Conservation (phyloP, 1,140 invertebrate species). For the Drosophila sp. region DNA sequence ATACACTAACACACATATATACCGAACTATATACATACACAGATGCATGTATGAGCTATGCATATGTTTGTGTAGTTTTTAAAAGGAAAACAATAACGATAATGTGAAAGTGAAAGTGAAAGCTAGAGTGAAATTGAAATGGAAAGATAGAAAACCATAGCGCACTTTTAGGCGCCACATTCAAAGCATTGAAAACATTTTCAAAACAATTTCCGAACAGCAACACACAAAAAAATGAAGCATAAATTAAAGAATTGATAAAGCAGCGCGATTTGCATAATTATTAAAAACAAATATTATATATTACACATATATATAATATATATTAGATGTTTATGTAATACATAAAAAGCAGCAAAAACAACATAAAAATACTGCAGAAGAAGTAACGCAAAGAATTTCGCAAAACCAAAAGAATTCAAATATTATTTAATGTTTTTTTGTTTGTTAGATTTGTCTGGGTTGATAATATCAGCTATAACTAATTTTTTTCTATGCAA, state of each 20-base stretch:
- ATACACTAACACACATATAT: conserved; percentile 30
- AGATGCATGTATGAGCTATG: not conserved
- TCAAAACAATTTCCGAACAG: conserved; percentile 1
- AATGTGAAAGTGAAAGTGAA: not conserved
- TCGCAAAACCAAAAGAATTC: conserved; percentile 18
- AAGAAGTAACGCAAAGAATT: conserved; percentile 55
- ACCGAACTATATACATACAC: conserved; percentile 12
- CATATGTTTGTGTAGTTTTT: conserved; percentile 41
- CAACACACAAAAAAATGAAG: conserved; percentile 4
- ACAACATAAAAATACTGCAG: conserved; percentile 9
- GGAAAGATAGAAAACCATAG: conserved; percentile 33
- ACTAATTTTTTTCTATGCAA: conserved; percentile 57
- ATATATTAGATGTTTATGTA: conserved; percentile 71
- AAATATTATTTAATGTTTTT: not conserved
- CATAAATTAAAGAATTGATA: conserved; percentile 46
- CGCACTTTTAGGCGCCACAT: conserved; percentile 55
- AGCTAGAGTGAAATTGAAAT: no score
- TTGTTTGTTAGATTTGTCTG: conserved; percentile 27
- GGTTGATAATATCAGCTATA: conserved; percentile 43
- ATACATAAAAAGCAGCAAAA: conserved; percentile 58
- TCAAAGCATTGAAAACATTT: conserved; percentile 1
- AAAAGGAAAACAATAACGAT: conserved; percentile 18
- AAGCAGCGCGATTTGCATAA: conserved; percentile 68
- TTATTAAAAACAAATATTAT: conserved; percentile 2
- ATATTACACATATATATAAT: conserved; percentile 33